Evolutionary conservation across 2,113 vertebrate genomes (phyloP).

Genomic region (Menidia beryllina): DNA sequence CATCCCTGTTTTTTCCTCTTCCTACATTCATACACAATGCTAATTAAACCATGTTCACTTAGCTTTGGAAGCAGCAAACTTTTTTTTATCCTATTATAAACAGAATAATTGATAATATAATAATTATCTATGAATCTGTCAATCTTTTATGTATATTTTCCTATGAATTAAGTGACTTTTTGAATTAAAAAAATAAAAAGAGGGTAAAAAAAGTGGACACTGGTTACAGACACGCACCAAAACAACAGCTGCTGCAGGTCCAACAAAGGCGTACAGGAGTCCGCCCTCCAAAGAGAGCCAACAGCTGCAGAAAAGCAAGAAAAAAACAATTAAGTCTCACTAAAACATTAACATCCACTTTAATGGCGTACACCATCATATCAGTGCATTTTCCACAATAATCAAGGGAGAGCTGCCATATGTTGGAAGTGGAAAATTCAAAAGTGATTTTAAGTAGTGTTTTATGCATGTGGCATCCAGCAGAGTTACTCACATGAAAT

Average conservation of each 20-base stretch:
- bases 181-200: background rate
- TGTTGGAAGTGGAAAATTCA: constrained; percentile 71
- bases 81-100: too few relatives aligned
- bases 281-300: constrained; percentile 99
- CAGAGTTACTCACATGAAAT: constrained; percentile 73
- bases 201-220: constrained; percentile 4
- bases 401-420: constrained; percentile 63
- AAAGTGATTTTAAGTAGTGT: constrained; percentile 80
- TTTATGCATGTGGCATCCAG: constrained; percentile 74
- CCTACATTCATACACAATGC: too few relatives aligned
- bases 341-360: constrained; percentile 84
- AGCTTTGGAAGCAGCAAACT: too few relatives aligned
- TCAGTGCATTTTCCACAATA: constrained; percentile 57
- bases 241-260: constrained; percentile 98
- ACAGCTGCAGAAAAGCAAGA: constrained; percentile 84
- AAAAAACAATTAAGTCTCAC: constrained; percentile 75
- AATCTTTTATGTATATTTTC: too few relatives aligned
- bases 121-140: too few relatives aligned
- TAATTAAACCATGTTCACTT: too few relatives aligned
- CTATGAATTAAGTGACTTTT: too few relatives aligned
- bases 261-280: constrained; percentile 97
- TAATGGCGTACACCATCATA: constrained; percentile 66
- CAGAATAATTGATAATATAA: too few relatives aligned
- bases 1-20: constrained; percentile 32
- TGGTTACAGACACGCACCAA: constrained; percentile 85